Evolutionary conservation across 2,797 vertebrate species (phyloP).

Genomic region (Gastrophryne carolinensis): DNA sequence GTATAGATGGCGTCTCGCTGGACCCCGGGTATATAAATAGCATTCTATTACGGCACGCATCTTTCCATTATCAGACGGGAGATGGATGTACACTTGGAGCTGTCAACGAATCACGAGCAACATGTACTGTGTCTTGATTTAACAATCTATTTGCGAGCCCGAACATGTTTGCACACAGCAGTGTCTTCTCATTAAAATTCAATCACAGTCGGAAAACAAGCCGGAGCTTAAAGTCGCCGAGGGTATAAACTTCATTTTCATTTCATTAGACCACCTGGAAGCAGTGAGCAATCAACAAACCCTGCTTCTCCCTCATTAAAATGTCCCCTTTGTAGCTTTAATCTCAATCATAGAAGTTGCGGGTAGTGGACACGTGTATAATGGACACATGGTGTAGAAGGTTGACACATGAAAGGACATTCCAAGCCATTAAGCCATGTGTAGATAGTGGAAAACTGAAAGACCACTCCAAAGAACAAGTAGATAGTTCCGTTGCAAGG

Average conservation of each 20-base stretch:
- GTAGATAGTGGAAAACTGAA: too few species aligned
- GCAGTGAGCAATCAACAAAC: constrained; percentile 67
- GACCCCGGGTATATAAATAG: neutral
- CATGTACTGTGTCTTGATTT: constrained; percentile 60
- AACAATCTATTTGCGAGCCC: constrained; percentile 66
- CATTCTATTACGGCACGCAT: neutral
- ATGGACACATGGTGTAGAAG: too few species aligned
- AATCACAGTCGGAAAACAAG: constrained; percentile 71
- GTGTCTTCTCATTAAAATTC: constrained; percentile 74
- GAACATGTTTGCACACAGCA: constrained; percentile 75
- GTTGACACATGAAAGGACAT: constrained; percentile 11
- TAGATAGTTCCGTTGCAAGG: too few species aligned
- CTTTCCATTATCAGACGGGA: neutral
- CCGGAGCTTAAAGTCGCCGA: constrained; percentile 65
- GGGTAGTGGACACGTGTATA: too few species aligned
- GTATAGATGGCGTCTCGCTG: neutral
- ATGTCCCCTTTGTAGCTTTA: constrained; percentile 75
- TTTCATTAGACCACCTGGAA: constrained; percentile 77
- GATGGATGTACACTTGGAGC: neutral
- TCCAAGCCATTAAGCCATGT: too few species aligned
- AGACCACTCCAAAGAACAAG: too few species aligned
- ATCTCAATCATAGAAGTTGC: too few species aligned
- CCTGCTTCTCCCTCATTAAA: constrained; percentile 74
- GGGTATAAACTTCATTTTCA: constrained; percentile 76
- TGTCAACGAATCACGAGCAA: constrained; percentile 43